Evolutionary conservation across 2,888 invertebrate genomes (phyloP).

Genomic region (Pollenia amentaria): DNA sequence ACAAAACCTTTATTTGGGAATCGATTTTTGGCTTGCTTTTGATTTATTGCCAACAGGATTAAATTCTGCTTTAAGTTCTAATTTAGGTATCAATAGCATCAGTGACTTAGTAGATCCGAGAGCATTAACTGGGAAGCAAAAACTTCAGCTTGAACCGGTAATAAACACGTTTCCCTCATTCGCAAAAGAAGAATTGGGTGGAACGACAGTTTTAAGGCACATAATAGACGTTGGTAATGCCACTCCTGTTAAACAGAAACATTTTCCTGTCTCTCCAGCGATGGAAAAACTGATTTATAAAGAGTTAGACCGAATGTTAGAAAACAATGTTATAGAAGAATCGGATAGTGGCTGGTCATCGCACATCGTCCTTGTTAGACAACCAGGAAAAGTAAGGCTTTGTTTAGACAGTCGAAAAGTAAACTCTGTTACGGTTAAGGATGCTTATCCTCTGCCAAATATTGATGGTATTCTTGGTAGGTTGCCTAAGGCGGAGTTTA

Average conservation of each 20-base stretch:
- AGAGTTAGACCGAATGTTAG: constrained; percentile 79
- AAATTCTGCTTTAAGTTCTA: too few relatives aligned
- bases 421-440: constrained; percentile 75
- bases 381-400: constrained; percentile 75
- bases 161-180: constrained; percentile 66
- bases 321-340: constrained; percentile 77
- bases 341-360: constrained; percentile 78
- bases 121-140: too few relatives aligned
- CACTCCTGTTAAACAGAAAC: constrained; percentile 71
- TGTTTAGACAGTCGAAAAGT: too few relatives aligned
- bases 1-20: too few relatives aligned
- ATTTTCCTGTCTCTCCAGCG: constrained; percentile 65
- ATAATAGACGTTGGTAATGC: constrained; percentile 65
- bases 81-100: too few relatives aligned
- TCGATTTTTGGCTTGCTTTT: too few relatives aligned
- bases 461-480: constrained; percentile 67
- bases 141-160: too few relatives aligned
- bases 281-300: constrained; percentile 61
- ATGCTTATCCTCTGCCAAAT: constrained; percentile 71
- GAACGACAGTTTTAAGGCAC: constrained; percentile 63
- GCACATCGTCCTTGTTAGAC: constrained; percentile 76
- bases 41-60: too few relatives aligned
- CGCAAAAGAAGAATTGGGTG: constrained; percentile 59
- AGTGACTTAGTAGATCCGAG: too few relatives aligned
- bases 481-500: constrained; percentile 56